Conservation (phyloP, 2,888 invertebrate genomes). For the Myopa testacea region DNA sequence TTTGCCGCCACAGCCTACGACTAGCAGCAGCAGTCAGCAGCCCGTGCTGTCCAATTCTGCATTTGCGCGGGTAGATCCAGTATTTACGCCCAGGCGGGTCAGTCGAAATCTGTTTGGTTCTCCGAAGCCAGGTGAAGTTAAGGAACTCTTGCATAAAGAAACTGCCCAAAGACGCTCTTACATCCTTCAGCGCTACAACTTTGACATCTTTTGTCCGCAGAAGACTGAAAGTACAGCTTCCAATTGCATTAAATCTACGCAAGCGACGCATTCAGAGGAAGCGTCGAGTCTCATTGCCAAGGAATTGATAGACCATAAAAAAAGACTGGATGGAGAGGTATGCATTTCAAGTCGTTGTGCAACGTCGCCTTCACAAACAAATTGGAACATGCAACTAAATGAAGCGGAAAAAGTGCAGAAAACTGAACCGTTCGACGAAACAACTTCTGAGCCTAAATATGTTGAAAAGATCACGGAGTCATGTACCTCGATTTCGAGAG, state of each 20-base stretch:
- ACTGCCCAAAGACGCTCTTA: conserved; percentile 23
- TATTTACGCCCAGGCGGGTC: conserved; percentile 16
- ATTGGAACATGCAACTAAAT: neutral
- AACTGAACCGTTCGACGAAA: neutral
- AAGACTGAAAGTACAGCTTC: neutral
- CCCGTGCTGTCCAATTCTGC: neutral
- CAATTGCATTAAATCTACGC: neutral
- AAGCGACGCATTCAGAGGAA: neutral
- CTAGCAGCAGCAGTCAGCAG: neutral
- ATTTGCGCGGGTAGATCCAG: neutral
- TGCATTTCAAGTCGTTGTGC: neutral
- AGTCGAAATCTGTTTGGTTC: conserved; percentile 35
- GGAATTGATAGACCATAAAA: conserved; percentile 19
- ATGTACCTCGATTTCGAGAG: neutral
- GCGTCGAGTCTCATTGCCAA: conserved; percentile 28
- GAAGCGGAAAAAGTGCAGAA: conserved; percentile 11
- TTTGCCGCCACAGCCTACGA: conserved; percentile 17
- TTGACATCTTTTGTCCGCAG: conserved; percentile 27
- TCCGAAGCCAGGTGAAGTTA: conserved; percentile 27
- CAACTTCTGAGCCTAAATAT: neutral
- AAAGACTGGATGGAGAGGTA: conserved; percentile 19
- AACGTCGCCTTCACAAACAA: conserved; percentile 5
- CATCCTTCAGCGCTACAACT: conserved; percentile 28
- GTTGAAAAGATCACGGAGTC: neutral
- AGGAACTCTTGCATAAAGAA: conserved; percentile 18